Conservation (phyloP, 2,113 vertebrate species). For the Lutjanus erythropterus region DNA sequence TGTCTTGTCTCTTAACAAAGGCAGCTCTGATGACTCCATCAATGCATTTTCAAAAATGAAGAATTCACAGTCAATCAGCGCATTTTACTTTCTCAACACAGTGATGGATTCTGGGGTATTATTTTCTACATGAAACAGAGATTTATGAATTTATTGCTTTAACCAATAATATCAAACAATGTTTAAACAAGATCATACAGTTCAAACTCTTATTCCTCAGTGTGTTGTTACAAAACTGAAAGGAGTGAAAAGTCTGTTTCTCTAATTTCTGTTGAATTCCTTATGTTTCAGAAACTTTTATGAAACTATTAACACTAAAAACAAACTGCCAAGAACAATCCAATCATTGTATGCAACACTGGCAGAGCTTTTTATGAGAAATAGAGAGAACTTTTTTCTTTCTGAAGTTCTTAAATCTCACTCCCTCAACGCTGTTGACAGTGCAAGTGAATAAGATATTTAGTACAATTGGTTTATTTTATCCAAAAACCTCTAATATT, state of each 20-base stretch:
- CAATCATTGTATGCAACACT: not conserved
- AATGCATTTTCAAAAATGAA: constrained; percentile 9
- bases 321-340: constrained; percentile 12
- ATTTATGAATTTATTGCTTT: too few species aligned
- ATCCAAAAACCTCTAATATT: not conserved
- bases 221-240: not conserved
- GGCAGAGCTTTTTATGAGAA: constrained; percentile 17
- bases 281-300: not conserved
- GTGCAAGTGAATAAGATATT: not conserved
- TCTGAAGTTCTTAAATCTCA: not conserved
- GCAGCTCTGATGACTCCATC: constrained; percentile 21
- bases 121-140: not conserved
- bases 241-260: not conserved
- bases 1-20: constrained; percentile 39
- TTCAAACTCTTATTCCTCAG: not conserved
- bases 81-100: not conserved
- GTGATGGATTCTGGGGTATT: not conserved
- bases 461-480: not conserved
- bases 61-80: constrained; percentile 7
- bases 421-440: not conserved
- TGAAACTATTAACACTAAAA: constrained; percentile 2
- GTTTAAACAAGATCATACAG: not conserved
- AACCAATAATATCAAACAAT: too few species aligned
- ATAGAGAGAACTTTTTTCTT: not conserved
- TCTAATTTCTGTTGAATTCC: not conserved